phyloP scores from a whole-genome alignment of 2,888 invertebrate species.

The Netelia fuscicornis region DNA sequence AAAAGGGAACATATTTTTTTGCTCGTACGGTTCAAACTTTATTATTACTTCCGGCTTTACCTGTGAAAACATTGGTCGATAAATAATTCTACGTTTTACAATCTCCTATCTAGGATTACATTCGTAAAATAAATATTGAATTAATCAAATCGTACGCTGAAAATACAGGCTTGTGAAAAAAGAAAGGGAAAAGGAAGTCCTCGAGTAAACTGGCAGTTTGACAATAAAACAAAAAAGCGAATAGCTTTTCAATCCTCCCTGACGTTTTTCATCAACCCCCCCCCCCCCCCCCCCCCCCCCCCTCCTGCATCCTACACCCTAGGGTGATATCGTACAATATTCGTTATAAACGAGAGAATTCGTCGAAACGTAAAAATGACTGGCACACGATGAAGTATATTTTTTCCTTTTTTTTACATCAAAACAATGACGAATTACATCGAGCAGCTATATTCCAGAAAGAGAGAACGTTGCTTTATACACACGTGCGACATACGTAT shows the following conservation, averaged over 20 bases:
- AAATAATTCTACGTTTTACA: no score
- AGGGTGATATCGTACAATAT: constrained; percentile 14
- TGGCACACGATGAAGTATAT: constrained; percentile 17
- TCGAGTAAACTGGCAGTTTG: no score
- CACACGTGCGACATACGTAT: background rate
- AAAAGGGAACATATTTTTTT: no score
- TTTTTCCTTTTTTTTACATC: background rate
- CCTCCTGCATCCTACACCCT: no score
- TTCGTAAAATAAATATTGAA: no score
- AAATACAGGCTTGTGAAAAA: no score
- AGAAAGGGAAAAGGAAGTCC: no score
- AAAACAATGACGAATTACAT: constrained; percentile 59
- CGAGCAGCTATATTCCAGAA: constrained; percentile 7
- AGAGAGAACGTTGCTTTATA: background rate
- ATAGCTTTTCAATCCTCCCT: constrained; percentile 36
- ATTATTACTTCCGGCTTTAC: no score
- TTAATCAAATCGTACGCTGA: no score
- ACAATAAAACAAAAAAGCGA: background rate
- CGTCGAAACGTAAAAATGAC: constrained; percentile 59
- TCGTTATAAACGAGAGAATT: constrained; percentile 34
- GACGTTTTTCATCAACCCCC: constrained; percentile 45
- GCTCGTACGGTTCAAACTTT: no score
- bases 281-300: constrained; percentile 32
- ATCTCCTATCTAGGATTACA: no score
- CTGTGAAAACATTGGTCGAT: no score